Conservation (phyloP, 2,888 invertebrate species). For the Polylopha cassiicola region DNA sequence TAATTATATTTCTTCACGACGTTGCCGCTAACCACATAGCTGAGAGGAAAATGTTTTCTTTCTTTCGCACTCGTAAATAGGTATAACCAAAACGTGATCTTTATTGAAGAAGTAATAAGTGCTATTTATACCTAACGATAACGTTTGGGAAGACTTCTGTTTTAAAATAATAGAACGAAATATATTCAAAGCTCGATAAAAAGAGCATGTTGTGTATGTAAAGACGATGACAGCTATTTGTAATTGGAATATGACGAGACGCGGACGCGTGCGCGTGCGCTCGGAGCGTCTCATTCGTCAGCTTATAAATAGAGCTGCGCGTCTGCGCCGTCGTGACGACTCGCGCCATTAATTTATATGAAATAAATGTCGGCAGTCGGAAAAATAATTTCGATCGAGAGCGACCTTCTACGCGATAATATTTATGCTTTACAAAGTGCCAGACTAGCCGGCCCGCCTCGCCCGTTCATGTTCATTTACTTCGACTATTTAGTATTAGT, state of each 20-base stretch:
- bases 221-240: conserved; percentile 72
- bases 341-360: conserved; percentile 77
- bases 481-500: conserved; percentile 17
- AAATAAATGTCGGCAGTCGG: conserved; percentile 77
- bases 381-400: conserved; percentile 74
- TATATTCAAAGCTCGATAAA: conserved; percentile 3
- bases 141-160: no score
- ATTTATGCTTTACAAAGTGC: conserved; percentile 75
- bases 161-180: conserved; percentile 3
- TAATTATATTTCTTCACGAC: conserved; percentile 67
- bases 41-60: conserved; percentile 49
- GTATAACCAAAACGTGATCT: neutral
- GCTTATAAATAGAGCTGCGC: conserved; percentile 74
- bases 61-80: conserved; percentile 37
- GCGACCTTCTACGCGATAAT: conserved; percentile 72
- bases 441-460: conserved; percentile 25
- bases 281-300: conserved; percentile 76
- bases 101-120: no score
- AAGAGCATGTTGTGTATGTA: conserved; percentile 53
- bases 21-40: conserved; percentile 38
- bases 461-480: conserved; percentile 56
- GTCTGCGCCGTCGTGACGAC: conserved; percentile 76
- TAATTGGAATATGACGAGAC: conserved; percentile 76
- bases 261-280: conserved; percentile 72
- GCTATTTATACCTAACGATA: no score